These are phyloP conservation scores for Drosophila bocqueti DNA, from an alignment of 1,140 invertebrate genomes.

Conservation along the genomic window DNA sequence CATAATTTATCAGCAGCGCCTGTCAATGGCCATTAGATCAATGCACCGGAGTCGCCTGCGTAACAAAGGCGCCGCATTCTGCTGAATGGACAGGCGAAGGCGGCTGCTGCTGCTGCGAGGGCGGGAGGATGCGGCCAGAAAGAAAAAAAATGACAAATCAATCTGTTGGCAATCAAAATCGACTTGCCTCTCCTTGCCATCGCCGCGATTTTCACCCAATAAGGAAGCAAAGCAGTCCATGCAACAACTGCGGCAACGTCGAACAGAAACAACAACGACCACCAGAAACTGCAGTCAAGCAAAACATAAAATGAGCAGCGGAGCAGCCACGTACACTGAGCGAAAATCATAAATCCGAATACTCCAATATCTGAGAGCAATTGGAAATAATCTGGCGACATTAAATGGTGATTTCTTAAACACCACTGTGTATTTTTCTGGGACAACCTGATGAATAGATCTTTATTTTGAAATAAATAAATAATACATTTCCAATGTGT, in stretches of 20 bases:
- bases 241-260: conserved; percentile 49
- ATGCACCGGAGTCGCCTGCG: conserved; percentile 41
- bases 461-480: conserved; percentile 39
- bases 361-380: neutral
- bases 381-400: neutral
- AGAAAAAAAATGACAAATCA: conserved; percentile 72
- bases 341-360: neutral
- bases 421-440: conserved; percentile 3
- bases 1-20: conserved; percentile 58
- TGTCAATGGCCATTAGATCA: conserved; percentile 72
- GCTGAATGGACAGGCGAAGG: conserved; percentile 16
- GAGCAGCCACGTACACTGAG: conserved; percentile 14
- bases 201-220: conserved; percentile 77
- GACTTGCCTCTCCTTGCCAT: conserved; percentile 51
- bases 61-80: conserved; percentile 50
- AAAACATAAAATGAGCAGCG: conserved; percentile 57
- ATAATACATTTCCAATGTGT: conserved; percentile 37
- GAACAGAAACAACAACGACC: conserved; percentile 41
- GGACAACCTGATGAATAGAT: conserved; percentile 27
- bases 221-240: conserved; percentile 74
- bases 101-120: conserved; percentile 2
- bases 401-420: neutral
- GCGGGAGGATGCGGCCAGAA: conserved; percentile 1
- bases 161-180: conserved; percentile 75
- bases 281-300: conserved; percentile 78